Evolutionary conservation across 2,797 vertebrate genomes (phyloP).

Genomic region (Decapterus maruadsi): DNA sequence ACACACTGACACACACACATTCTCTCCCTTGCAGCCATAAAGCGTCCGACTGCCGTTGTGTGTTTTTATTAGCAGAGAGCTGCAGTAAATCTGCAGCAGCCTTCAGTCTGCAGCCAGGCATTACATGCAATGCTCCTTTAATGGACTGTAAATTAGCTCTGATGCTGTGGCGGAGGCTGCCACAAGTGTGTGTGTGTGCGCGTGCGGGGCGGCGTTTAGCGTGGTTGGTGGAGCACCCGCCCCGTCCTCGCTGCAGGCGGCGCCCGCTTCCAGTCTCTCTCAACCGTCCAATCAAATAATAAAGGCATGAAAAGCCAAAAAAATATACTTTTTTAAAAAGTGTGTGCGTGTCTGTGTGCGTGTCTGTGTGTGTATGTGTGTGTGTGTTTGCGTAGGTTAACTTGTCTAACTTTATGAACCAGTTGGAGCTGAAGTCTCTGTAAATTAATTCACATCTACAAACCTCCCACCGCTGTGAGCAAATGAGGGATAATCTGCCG

Average conservation of each 20-base stretch:
- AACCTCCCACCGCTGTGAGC: neutral
- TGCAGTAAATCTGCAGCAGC: conserved; percentile 43
- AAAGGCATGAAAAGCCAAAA: too few relatives aligned
- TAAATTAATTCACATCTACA: neutral
- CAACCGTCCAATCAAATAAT: too few relatives aligned
- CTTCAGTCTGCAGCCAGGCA: conserved; percentile 36
- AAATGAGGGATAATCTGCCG: neutral
- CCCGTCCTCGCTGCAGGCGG: too few relatives aligned
- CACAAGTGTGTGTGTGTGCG: conserved; percentile 5
- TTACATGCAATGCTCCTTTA: conserved; percentile 49
- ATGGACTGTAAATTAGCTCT: conserved; percentile 45
- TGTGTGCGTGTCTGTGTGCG: neutral
- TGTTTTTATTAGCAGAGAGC: conserved; percentile 31
- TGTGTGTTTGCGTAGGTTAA: neutral
- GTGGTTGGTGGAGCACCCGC: too few relatives aligned
- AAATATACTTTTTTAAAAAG: too few relatives aligned
- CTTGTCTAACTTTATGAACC: neutral
- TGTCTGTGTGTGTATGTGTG: neutral
- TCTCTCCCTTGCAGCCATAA: neutral
- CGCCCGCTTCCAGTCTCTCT: too few relatives aligned
- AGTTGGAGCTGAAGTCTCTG: neutral
- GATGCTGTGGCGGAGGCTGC: neutral
- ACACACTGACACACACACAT: conserved; percentile 12
- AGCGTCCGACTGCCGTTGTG: conserved; percentile 14
- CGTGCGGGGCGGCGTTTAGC: neutral